These are phyloP conservation scores for Cardiocondyla obscurior DNA, from an alignment of 1,140 invertebrate species.

Conservation along the genomic window DNA sequence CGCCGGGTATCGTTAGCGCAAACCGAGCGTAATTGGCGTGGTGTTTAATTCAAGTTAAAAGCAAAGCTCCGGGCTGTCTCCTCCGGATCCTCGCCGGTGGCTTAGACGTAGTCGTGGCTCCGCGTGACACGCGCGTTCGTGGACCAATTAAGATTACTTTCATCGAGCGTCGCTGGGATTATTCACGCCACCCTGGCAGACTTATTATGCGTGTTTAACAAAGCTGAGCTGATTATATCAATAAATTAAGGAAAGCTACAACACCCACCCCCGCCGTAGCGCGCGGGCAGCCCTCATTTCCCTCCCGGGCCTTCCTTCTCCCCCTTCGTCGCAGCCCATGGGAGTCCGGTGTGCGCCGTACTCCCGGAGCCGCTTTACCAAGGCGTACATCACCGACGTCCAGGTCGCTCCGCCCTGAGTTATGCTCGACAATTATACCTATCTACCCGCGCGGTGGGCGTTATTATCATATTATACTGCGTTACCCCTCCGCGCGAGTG, in stretches of 20 bases:
- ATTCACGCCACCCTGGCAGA: slow-evolving; percentile 64
- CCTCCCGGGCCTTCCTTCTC: not conserved
- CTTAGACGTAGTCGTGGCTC: slow-evolving; percentile 9
- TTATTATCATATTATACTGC: slow-evolving; percentile 82
- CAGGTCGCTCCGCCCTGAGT: slow-evolving; percentile 80
- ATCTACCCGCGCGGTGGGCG: slow-evolving; percentile 77
- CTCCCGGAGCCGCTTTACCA: slow-evolving; percentile 76
- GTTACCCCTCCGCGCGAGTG: slow-evolving; percentile 65
- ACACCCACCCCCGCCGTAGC: not conserved
- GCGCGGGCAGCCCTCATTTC: not conserved
- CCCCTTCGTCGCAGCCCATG: slow-evolving; percentile 7
- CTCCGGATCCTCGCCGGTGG: slow-evolving; percentile 37
- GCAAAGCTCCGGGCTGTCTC: slow-evolving; percentile 27
- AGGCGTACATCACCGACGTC: slow-evolving; percentile 81
- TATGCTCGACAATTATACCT: slow-evolving; percentile 83
- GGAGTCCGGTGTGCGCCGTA: slow-evolving; percentile 66
- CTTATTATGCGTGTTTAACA: slow-evolving; percentile 81
- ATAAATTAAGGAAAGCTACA: slow-evolving; percentile 79
- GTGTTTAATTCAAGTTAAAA: slow-evolving; percentile 53
- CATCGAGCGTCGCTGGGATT: slow-evolving; percentile 71
- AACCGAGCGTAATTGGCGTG: slow-evolving; percentile 53
- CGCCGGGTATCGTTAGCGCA: slow-evolving; percentile 47
- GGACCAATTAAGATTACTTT: slow-evolving; percentile 76
- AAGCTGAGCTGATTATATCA: slow-evolving; percentile 82
- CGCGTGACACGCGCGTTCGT: slow-evolving; percentile 54